Base-by-base conservation (phyloP, 2,797 vertebrate genomes). In the Lagodon rhomboides region DNA sequence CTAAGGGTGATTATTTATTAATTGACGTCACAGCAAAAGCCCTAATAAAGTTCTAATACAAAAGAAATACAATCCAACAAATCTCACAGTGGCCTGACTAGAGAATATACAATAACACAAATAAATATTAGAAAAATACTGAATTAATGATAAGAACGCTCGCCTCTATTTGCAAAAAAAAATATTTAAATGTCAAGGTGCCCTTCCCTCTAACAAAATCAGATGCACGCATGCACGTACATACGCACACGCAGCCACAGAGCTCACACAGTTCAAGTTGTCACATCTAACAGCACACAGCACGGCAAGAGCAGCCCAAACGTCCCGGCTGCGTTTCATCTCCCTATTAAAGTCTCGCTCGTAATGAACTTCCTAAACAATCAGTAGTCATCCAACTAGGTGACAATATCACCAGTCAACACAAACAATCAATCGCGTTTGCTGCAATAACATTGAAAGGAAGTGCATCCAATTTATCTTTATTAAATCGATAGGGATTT, bases 71-170 rank as follows among this genome's bases (percentile, higher is more conserved):
- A 88, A 82, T 89, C 84, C 79, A 91, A 93, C 89, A 86, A 93
- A 95, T 93, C 92, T 92, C 3, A 64, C 53, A 43, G 5, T n/a
- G 55, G 10, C 20, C 34, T 59, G 56, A 94, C 18, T 1, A 23
- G 1, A 30, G 55, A 43, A 93, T 89, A 94, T 92, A 94, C 92
- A 91, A 92, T 91, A 87, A 94, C 92, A 93, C 85, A 95, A 94
- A 91, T 93, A 87, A 9, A 62, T 84, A 71, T 82, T 77, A 94
- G 4, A 1, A 92, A 89, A 90, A 94, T 94, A 66, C 1, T 41
- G 1, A 65, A 60, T 23, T 27, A 44, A 63, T 38, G 15, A 47
- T 0, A 56, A 12, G 53, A 9, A 56, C 22, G 25, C 27, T 44
- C 12, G 4, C 7, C n/a, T 64, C 46, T 56, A 34, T 71, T 94